Percentiles rank a stretch among this genome's conserved stretches.
Evolutionary conservation across 2,888 invertebrate genomes (phyloP).

Genomic region (Leptinotarsa haldemani): DNA sequence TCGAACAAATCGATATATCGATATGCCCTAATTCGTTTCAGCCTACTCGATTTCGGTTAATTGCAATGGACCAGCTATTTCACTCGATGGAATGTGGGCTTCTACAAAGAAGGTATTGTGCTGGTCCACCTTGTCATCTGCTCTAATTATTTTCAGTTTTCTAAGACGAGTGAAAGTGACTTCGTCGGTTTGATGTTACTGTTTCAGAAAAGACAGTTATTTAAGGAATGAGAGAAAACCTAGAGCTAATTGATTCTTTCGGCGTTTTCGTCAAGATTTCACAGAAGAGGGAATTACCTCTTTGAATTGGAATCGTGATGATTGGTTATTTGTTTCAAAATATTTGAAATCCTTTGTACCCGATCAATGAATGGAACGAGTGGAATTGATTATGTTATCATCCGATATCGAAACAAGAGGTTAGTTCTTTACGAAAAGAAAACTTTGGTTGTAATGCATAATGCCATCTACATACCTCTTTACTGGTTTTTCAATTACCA

Average conservation of each 20-base stretch:
- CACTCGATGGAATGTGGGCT: not conserved
- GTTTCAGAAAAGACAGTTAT: slow-evolving; percentile 7
- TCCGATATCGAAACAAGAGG: no score
- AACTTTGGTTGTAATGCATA: no score
- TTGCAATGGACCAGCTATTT: slow-evolving; percentile 13
- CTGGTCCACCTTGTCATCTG: slow-evolving; percentile 24
- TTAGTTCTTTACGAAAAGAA: no score
- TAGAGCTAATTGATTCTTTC: not conserved
- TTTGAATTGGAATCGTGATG: not conserved
- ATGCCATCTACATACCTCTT: no score
- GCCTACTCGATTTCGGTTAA: slow-evolving; percentile 22
- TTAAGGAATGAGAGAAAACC: not conserved
- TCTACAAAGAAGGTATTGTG: not conserved
- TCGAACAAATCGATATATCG: slow-evolving; percentile 29
- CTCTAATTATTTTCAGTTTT: slow-evolving; percentile 28
- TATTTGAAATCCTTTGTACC: not conserved
- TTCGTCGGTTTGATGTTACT: slow-evolving; percentile 15
- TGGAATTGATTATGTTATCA: no score
- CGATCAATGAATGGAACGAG: no score
- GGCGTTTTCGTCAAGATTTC: not conserved
- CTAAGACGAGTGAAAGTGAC: slow-evolving; percentile 26
- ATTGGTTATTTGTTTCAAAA: not conserved
- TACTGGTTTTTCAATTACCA: no score
- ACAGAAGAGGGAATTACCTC: not conserved
- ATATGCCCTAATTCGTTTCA: slow-evolving; percentile 26